Conservation (phyloP, 2,888 invertebrate genomes). For the Caenorhabditis sp. region DNA sequence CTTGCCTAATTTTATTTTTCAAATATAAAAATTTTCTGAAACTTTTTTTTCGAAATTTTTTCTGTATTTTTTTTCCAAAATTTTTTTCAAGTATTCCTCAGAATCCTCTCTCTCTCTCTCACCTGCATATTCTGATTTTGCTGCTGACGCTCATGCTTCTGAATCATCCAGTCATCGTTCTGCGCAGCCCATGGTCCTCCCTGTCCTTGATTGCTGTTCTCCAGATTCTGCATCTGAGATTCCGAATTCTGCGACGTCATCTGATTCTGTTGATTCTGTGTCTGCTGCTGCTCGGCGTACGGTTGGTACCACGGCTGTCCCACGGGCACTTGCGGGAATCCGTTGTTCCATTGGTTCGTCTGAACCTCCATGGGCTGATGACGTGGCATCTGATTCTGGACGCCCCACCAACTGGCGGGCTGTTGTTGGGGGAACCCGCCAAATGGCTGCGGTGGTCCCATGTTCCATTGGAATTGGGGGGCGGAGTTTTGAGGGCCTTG, state of each 20-base stretch:
- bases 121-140: not conserved
- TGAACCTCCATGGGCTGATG: conserved; percentile 45
- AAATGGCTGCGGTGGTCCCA: conserved; percentile 29
- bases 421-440: conserved; percentile 33
- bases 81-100: no score
- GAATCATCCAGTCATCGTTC: conserved; percentile 57
- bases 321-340: conserved; percentile 37
- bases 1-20: no score
- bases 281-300: conserved; percentile 7
- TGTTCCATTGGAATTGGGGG: conserved; percentile 35
- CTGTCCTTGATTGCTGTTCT: no score
- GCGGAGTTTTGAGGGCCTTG: not conserved
- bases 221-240: not conserved
- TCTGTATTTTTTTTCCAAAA: no score
- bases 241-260: not conserved
- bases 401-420: conserved; percentile 42
- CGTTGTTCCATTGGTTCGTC: conserved; percentile 57
- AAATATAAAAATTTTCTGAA: no score
- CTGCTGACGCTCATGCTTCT: conserved; percentile 26
- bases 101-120: not conserved
- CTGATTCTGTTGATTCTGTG: conserved; percentile 6
- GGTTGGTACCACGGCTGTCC: conserved; percentile 63
- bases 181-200: conserved; percentile 9
- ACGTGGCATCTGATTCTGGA: conserved; percentile 1
- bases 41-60: no score